These are phyloP conservation scores for Tiliqua scincoides DNA, from an alignment of 2,113 vertebrate genomes.

Conservation along the genomic window DNA sequence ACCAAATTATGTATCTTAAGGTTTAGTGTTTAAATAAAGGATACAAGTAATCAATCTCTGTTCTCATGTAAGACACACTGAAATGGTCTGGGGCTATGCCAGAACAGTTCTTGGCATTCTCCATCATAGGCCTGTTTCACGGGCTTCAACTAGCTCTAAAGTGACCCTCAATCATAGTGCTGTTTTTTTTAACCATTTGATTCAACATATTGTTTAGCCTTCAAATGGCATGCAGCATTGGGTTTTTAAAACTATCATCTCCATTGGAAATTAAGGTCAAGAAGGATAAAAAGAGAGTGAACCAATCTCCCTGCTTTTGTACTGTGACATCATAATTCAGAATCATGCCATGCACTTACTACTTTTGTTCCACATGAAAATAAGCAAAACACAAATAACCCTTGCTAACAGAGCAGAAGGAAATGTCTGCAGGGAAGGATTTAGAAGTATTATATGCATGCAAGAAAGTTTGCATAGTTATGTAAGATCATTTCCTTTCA, in stretches of 20 bases:
- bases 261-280: not conserved
- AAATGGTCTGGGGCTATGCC: not conserved
- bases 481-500: not conserved
- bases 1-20: constrained; percentile 31
- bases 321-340: too few relatives aligned
- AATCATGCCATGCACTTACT: not conserved
- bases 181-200: not conserved
- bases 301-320: not conserved
- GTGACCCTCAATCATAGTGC: not conserved
- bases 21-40: not conserved
- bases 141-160: not conserved
- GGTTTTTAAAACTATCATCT: not conserved
- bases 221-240: not conserved
- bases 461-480: not conserved
- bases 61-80: not conserved
- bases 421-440: not conserved
- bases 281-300: not conserved
- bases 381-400: not conserved
- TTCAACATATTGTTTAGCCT: not conserved
- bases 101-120: not conserved
- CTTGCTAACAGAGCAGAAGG: not conserved
- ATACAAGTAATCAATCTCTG: not conserved
- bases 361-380: not conserved
- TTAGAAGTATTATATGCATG: not conserved
- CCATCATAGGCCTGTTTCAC: not conserved